phyloP scores from a whole-genome alignment of 1,140 invertebrate species.

The Zaprionus ghesquierei region DNA sequence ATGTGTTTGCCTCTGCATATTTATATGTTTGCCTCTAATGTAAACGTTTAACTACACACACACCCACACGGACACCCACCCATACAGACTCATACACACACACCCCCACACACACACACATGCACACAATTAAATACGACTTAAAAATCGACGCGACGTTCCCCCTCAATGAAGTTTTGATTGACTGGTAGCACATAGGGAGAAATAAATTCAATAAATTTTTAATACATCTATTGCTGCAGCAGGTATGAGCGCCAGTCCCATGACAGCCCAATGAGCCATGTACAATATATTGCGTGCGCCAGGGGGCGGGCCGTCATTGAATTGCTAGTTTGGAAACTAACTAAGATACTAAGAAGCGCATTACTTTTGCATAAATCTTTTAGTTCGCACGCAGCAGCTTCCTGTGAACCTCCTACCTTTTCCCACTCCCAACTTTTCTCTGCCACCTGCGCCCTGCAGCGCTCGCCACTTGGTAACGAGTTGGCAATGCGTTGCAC shows the following conservation, averaged over 20 bases:
- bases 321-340: neutral
- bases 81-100: no score
- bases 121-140: neutral
- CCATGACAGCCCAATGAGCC: slow-evolving; percentile 34
- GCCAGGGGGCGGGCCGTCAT: neutral
- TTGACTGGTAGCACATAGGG: slow-evolving; percentile 34
- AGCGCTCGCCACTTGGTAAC: neutral
- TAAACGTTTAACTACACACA: neutral
- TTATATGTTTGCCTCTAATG: no score
- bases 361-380: slow-evolving; percentile 71
- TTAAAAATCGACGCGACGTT: neutral
- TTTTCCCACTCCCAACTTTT: neutral
- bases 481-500: slow-evolving; percentile 35
- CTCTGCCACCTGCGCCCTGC: neutral
- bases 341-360: slow-evolving; percentile 45
- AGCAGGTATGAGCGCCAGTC: slow-evolving; percentile 51
- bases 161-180: slow-evolving; percentile 9
- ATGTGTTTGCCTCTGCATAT: neutral
- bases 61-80: no score
- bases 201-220: slow-evolving; percentile 78
- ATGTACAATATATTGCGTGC: neutral
- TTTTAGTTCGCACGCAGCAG: slow-evolving; percentile 49
- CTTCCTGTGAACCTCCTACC: neutral
- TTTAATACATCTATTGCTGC: slow-evolving; percentile 60
- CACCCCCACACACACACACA: neutral